phyloP scores from a whole-genome alignment of 2,888 invertebrate genomes.

The Sminthurinus aureus region DNA sequence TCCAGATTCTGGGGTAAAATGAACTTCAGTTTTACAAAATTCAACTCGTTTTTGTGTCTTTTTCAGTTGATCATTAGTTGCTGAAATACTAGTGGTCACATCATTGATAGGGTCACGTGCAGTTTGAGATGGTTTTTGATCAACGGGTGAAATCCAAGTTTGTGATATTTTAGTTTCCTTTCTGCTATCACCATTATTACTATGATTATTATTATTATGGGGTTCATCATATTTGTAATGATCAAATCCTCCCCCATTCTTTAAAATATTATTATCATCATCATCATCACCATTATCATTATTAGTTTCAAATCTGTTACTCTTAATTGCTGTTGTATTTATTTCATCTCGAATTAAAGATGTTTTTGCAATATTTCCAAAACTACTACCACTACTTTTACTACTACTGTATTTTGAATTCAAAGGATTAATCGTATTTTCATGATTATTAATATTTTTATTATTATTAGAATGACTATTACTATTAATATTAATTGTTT shows the following conservation, averaged over 20 bases:
- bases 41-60: conserved; percentile 78
- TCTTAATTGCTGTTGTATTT: neutral
- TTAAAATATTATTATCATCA: neutral
- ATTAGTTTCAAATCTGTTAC: neutral
- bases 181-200: neutral
- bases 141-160: conserved; percentile 58
- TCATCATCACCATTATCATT: conserved; percentile 10
- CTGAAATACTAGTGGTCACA: conserved; percentile 57
- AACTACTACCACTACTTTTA: neutral
- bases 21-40: conserved; percentile 88
- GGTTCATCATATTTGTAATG: too few relatives aligned
- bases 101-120: conserved; percentile 51
- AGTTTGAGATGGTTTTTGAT: conserved; percentile 54
- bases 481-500: neutral
- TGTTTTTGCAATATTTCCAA: neutral
- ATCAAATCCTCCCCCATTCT: neutral
- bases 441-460: conserved; percentile 19
- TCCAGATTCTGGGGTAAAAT: conserved; percentile 85
- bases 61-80: conserved; percentile 53
- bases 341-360: neutral
- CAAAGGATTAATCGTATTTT: conserved; percentile 3
- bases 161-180: conserved; percentile 54
- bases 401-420: neutral
- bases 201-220: too few relatives aligned
- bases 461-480: neutral